Percentiles rank a stretch among this genome's conserved stretches.
These are phyloP conservation scores for Pseudoatta argentina DNA, from an alignment of 1,140 invertebrate genomes.

Conservation along the genomic window DNA sequence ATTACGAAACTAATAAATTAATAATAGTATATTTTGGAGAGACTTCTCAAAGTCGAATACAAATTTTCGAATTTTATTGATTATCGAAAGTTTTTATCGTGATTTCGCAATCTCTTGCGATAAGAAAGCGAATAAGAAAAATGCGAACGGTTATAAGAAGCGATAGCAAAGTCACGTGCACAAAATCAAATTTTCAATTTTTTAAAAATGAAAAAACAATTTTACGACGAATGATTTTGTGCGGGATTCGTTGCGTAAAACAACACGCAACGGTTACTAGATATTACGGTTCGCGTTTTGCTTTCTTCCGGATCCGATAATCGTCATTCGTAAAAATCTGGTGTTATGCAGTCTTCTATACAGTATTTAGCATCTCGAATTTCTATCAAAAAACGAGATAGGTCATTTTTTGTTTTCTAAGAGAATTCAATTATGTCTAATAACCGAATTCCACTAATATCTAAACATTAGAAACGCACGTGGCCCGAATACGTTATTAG, in stretches of 20 bases:
- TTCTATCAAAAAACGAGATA: slow-evolving; percentile 19
- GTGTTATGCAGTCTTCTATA: slow-evolving; percentile 47
- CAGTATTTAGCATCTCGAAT: slow-evolving; percentile 19
- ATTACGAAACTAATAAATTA: slow-evolving; percentile 44
- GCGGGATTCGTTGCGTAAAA: slow-evolving; percentile 7
- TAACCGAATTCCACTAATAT: slow-evolving; percentile 43
- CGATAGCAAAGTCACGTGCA: background rate
- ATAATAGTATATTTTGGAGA: slow-evolving; percentile 5
- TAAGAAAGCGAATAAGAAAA: slow-evolving; percentile 14
- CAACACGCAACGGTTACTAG: slow-evolving; percentile 3
- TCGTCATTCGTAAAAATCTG: slow-evolving; percentile 44
- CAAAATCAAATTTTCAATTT: slow-evolving; percentile 16
- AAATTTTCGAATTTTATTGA: slow-evolving; percentile 33
- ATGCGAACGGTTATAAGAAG: slow-evolving; percentile 23
- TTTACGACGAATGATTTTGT: slow-evolving; percentile 36
- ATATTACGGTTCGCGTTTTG: slow-evolving; percentile 33
- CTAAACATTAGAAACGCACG: slow-evolving; percentile 48
- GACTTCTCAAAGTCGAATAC: background rate
- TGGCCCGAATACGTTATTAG: background rate
- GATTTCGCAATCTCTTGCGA: background rate
- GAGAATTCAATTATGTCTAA: background rate
- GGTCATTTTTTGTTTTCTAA: background rate
- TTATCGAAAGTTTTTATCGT: slow-evolving; percentile 10
- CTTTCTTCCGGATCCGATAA: background rate
- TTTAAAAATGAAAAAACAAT: slow-evolving; percentile 1